These are phyloP conservation scores for Mesembrinibis cayennensis DNA, from an alignment of 2,113 vertebrate species.

Conservation along the genomic window DNA sequence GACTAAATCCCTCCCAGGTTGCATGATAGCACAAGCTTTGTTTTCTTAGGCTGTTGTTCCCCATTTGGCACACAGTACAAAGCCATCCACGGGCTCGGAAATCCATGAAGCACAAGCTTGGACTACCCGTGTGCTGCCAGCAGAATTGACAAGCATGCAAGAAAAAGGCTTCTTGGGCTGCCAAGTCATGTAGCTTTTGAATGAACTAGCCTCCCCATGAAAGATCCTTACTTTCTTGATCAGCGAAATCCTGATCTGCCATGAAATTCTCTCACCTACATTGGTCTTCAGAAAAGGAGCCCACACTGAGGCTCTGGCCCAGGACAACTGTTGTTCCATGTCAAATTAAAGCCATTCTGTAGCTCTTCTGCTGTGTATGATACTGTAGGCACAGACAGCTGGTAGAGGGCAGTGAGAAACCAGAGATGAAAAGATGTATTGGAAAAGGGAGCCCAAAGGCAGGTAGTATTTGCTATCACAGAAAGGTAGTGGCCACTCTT, in stretches of 20 bases:
- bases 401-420: neutral
- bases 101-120: neutral
- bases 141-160: neutral
- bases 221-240: neutral
- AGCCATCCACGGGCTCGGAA: neutral
- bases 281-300: neutral
- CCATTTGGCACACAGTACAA: neutral
- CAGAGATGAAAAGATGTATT: neutral
- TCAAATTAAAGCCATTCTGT: neutral
- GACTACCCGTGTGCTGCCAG: neutral
- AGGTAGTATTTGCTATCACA: too few species aligned
- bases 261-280: neutral
- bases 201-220: neutral
- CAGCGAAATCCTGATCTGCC: neutral
- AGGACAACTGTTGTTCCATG: neutral
- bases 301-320: neutral
- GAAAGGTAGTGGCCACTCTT: neutral
- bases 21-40: neutral
- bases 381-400: neutral
- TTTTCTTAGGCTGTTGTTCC: neutral
- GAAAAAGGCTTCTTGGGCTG: neutral
- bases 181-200: constrained; percentile 10
- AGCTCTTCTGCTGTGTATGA: neutral
- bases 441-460: neutral
- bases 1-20: constrained; percentile 17